These are phyloP conservation scores for Rhinolophus ferrumequinum DNA, from an alignment of 2,113 vertebrate genomes.

Conservation along the genomic window DNA sequence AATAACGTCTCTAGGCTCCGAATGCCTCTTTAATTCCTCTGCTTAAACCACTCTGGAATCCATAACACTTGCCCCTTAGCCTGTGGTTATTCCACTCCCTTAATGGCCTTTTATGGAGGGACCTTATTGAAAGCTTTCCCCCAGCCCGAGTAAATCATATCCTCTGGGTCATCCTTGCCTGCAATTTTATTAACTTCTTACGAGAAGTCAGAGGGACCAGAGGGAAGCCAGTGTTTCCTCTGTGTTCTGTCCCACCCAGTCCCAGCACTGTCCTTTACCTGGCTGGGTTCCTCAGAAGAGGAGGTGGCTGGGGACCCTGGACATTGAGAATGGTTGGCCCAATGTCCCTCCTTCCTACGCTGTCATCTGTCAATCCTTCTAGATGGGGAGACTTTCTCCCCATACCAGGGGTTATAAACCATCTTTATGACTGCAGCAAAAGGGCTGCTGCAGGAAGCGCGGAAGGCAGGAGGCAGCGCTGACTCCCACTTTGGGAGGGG, in stretches of 20 bases:
- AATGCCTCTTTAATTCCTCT: constrained; percentile 76
- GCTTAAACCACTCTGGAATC: constrained; percentile 74
- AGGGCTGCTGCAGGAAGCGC: background rate
- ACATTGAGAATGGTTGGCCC: background rate
- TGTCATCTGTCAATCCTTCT: background rate
- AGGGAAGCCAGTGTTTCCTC: background rate
- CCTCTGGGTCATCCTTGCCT: constrained; percentile 46
- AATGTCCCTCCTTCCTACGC: background rate
- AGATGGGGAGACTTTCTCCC: background rate
- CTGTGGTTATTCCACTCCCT: constrained; percentile 67
- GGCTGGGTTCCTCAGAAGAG: background rate
- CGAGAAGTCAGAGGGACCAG: background rate
- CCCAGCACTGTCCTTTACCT: background rate
- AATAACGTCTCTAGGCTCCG: constrained; percentile 44
- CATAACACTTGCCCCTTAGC: constrained; percentile 76
- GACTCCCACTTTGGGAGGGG: too few relatives aligned
- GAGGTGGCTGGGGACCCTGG: background rate
- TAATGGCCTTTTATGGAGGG: constrained; percentile 78
- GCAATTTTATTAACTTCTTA: constrained; percentile 66
- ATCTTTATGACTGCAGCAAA: background rate
- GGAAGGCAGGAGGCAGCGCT: background rate
- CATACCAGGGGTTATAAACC: rapidly evolving
- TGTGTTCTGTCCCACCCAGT: background rate
- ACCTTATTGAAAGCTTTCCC: constrained; percentile 75
- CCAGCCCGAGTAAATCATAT: constrained; percentile 68